Evolutionary conservation across 1,140 invertebrate species (phyloP), one percentile per base, ranked within the genome.

Genomic region (Lepidurus packardi): DNA sequence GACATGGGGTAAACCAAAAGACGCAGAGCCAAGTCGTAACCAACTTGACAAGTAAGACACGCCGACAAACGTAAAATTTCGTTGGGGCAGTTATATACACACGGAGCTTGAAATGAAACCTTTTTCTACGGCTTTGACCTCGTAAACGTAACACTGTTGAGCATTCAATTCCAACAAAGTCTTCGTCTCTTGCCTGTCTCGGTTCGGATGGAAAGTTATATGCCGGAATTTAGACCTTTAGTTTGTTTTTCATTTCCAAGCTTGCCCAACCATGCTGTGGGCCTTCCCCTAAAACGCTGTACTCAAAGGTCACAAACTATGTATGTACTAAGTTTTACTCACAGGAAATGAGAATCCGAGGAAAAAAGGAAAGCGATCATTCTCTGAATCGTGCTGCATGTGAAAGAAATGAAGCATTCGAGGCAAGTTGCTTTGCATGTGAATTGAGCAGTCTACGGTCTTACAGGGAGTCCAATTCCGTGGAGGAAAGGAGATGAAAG

Each of bases 141-240:
- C 53, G 53, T 65, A 65, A 65, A 65, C 53, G 9, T 65, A 65
- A 65, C 53, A 11, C 16, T 16, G 13, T 9, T 65, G 53, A 34
- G 53, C 53, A 65, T 65, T 65, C 53, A 65, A 16, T 65, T 65
- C 53, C 53, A 65, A n/a, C 53, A 16, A 65, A 13, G 53, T 65
- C 13, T 21, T n/a, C 6, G 53, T 65, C 9, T 65, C 16, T 13
- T n/a, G 21, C 45, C 53, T 13, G 21, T 65, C 16, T 65, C 53
- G 21, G 53, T 65, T n/a, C n/a, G 2, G 13, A 65, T 65, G 21
- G 53, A 9, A 47, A 47, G 45, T 47, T 47, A 47, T 47, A 47
- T 7, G 5, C 53, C 6, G 53, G 53, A 65, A 65, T 9, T 65
- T 65, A n/a, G 53, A 16, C 53, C 21, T 65, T 65, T 21, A 21